A percentile compares a stretch with the other conserved stretches of the same genome.
Conservation (phyloP, 1,140 invertebrate genomes). For the Brachionus koreanus region DNA sequence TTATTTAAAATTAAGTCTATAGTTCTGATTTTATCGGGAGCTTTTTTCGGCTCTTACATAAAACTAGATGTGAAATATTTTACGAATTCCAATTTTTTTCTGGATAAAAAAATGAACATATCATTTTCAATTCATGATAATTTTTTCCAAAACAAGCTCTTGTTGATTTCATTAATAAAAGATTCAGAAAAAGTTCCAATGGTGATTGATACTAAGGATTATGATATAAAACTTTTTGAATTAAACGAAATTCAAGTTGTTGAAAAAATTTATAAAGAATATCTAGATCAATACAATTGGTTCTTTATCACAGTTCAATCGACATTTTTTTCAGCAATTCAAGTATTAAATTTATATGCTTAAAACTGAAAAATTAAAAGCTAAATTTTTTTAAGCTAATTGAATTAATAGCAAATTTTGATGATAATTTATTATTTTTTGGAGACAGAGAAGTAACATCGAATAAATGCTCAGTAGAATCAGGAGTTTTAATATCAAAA, state of each 20-base stretch:
- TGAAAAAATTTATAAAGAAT: background rate
- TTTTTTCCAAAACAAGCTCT: background rate
- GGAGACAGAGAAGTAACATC: background rate
- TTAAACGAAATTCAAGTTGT: background rate
- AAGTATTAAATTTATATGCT: too few species aligned
- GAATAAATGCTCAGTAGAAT: background rate
- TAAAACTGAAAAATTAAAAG: too few species aligned
- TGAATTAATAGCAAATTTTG: background rate
- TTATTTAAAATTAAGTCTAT: too few species aligned
- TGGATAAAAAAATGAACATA: too few species aligned
- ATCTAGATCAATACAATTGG: background rate
- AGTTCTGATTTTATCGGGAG: too few species aligned
- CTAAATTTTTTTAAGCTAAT: background rate
- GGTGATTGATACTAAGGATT: background rate
- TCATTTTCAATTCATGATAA: too few species aligned
- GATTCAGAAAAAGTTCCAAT: background rate
- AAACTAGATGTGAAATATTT: too few species aligned
- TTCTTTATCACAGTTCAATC: background rate
- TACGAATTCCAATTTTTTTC: too few species aligned
- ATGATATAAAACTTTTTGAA: background rate
- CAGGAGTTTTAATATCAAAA: background rate
- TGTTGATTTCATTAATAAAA: background rate
- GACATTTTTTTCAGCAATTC: background rate
- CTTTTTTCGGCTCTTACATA: too few species aligned
- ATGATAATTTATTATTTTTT: background rate